Percentiles rank a stretch among this genome's conserved stretches.
Conservation (phyloP, 2,797 vertebrate genomes). For the Poeciliopsis presidionis region DNA sequence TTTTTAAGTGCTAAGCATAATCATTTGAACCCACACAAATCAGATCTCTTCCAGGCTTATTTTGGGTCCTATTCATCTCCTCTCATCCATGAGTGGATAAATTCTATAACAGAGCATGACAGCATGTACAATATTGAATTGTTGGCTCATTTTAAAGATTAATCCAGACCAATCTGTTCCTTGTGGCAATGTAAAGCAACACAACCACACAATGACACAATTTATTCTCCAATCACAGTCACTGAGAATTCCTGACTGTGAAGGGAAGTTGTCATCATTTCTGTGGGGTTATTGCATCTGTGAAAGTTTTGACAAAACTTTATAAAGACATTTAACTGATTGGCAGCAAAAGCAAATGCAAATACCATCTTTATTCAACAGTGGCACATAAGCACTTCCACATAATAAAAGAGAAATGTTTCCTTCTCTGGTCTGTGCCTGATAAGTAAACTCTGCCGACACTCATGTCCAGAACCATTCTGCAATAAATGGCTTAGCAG, state of each 20-base stretch:
- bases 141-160: conserved; percentile 64
- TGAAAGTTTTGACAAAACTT: conserved; percentile 30
- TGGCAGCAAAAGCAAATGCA: conserved; percentile 33
- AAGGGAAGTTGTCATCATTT: conserved; percentile 35
- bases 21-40: conserved; percentile 53
- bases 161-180: conserved; percentile 64
- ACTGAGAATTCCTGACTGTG: conserved; percentile 35
- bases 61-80: conserved; percentile 43
- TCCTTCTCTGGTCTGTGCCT: conserved; percentile 10
- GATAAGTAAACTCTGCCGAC: conserved; percentile 16
- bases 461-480: conserved; percentile 19
- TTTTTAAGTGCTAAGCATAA: conserved; percentile 34
- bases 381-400: conserved; percentile 17
- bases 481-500: conserved; percentile 17
- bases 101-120: conserved; percentile 61
- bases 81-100: conserved; percentile 43
- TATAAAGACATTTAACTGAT: conserved; percentile 31
- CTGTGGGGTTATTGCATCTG: conserved; percentile 30
- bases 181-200: conserved; percentile 52
- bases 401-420: conserved; percentile 27
- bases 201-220: conserved; percentile 51
- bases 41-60: conserved; percentile 49
- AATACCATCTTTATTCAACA: conserved; percentile 22
- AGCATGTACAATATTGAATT: conserved; percentile 66
- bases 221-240: conserved; percentile 55